phyloP scores from a whole-genome alignment of 2,888 invertebrate genomes.

The Agrenia bidenticulata region DNA sequence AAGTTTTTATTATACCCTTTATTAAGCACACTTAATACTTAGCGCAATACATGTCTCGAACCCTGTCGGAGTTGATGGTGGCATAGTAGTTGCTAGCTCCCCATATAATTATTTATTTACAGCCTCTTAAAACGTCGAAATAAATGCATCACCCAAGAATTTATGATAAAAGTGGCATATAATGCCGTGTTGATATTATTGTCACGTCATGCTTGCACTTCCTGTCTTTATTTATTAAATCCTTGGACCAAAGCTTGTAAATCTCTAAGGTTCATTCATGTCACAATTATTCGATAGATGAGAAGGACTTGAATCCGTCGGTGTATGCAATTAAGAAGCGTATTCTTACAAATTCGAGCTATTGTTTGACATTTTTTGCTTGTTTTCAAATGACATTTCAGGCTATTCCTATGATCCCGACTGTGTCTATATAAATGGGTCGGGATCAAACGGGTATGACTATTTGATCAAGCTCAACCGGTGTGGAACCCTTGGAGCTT shows the following conservation, averaged over 20 bases:
- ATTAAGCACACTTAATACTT: too few relatives aligned
- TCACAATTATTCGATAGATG: too few relatives aligned
- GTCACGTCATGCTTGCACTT: constrained; percentile 5
- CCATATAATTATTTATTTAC: not conserved
- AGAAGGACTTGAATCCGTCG: too few relatives aligned
- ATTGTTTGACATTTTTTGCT: not conserved
- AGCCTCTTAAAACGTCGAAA: constrained; percentile 9
- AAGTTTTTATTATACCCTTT: too few relatives aligned
- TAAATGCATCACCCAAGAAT: not conserved
- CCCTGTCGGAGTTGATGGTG: too few relatives aligned
- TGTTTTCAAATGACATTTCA: constrained; percentile 55
- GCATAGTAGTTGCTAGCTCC: too few relatives aligned
- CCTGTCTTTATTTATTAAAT: not conserved
- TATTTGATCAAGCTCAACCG: constrained; percentile 90
- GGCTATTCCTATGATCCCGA: constrained; percentile 92
- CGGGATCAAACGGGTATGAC: constrained; percentile 87
- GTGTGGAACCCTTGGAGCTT: constrained; percentile 86
- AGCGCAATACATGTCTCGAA: too few relatives aligned
- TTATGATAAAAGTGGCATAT: not conserved
- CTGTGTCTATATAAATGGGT: constrained; percentile 92
- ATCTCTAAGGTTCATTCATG: too few relatives aligned
- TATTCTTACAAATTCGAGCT: not conserved
- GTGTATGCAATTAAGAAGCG: not conserved
- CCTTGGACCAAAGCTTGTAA: too few relatives aligned
- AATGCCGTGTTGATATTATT: not conserved